Conservation (phyloP, 2,113 vertebrate species). For the Emydura subglobosa region DNA sequence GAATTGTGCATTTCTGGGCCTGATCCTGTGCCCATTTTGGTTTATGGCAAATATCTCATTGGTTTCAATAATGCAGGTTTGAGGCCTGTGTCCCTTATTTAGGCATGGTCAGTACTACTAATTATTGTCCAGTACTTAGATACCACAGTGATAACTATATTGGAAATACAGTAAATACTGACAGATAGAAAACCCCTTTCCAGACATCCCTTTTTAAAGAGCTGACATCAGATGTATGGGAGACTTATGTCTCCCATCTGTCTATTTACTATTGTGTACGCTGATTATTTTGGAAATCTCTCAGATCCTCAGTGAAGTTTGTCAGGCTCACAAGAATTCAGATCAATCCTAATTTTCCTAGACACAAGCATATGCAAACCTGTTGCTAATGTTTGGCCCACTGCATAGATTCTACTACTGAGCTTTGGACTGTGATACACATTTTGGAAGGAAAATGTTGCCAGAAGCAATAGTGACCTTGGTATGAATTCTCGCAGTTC, state of each 20-base stretch:
- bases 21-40: not conserved
- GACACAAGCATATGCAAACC: not conserved
- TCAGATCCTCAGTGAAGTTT: not conserved
- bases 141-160: not conserved
- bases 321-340: not conserved
- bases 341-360: not conserved
- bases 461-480: constrained; percentile 56
- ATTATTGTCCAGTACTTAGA: not conserved
- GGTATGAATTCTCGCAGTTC: constrained; percentile 75
- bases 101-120: not conserved
- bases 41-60: not conserved
- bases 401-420: not conserved
- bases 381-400: not conserved
- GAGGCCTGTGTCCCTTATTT: not conserved
- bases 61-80: not conserved
- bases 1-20: not conserved
- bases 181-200: not conserved
- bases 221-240: not conserved
- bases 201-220: not conserved
- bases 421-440: not conserved
- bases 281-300: not conserved
- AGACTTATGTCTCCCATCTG: not conserved
- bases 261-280: not conserved
- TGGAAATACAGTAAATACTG: not conserved
- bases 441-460: constrained; percentile 14